Base-by-base conservation (phyloP, 2,797 vertebrate species). In the Lithobates pipiens region DNA sequence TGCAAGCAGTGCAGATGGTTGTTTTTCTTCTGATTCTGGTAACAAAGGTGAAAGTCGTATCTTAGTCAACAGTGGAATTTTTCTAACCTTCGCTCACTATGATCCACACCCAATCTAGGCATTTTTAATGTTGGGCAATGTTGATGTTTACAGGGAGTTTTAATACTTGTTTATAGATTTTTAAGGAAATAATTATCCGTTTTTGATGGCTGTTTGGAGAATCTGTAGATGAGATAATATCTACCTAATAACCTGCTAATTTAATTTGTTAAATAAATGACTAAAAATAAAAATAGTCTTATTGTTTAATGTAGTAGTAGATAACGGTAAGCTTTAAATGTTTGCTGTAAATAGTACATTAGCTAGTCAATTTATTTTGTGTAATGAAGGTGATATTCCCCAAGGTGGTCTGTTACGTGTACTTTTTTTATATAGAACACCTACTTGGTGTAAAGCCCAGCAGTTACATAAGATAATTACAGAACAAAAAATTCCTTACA, bases 111-210 rank as follows among this genome's bases (percentile, higher is more conserved):
- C 72, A 39, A 76, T 57, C 10, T 3, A 76, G 44, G 69, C 29
- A 80, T 80, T 67, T 32, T 69, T 80, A 8, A 76, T 54, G 65
- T 75, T 85, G 63, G 34, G 68, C 70, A 80, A 73, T n/a, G 36
- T 27, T 23, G n/a, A 34, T 61, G 29, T 61, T 77, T 57, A 39
- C 50, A 34, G 8, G 76, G 76, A 72, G 70, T 23, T 21, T 42
- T 9, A 72, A 50, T 67, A 5, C 44, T 65, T 76, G 39, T 83
- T 76, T 76, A 76, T 76, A 23, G 76, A 68, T 83, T 23, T n/a
- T 39, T 83, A 75, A 68, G 2, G 50, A 72, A 44, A 67, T 27
- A 67, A 29, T 46, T 36, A 8, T 83, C 11, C 34, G 1, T 76
- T 44, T 76, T 29, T 36, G 25, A 50, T 10, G 74, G n/a, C 9